These are phyloP conservation scores for Cettia cetti DNA, from an alignment of 2,113 vertebrate species.

Conservation along the genomic window DNA sequence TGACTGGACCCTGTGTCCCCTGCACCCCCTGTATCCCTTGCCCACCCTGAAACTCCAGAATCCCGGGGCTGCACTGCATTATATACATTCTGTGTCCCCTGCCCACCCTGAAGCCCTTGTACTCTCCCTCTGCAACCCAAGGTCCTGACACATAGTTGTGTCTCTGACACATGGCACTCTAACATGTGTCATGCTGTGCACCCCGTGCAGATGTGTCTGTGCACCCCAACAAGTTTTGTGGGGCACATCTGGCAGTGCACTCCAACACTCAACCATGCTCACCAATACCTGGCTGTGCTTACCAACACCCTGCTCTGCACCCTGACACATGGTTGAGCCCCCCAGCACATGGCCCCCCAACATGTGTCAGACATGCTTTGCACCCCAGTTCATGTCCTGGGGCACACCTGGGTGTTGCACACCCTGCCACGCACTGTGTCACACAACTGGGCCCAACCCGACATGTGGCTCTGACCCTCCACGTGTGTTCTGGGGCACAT, in stretches of 20 bases:
- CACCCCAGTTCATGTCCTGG: not conserved
- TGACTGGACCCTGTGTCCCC: not conserved
- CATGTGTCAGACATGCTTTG: not conserved
- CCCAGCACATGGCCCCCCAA: not conserved
- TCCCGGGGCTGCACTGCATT: accelerated
- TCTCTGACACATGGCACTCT: not conserved
- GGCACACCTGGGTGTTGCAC: not conserved
- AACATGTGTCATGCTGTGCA: no score
- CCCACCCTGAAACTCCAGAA: not conserved
- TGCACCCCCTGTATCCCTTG: not conserved
- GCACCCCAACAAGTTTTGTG: not conserved
- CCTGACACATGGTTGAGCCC: not conserved
- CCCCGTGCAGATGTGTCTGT: not conserved
- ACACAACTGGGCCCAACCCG: accelerated
- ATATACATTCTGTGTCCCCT: not conserved
- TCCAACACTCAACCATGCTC: not conserved
- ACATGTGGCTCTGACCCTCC: not conserved
- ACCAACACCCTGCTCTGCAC: not conserved
- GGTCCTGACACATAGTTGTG: not conserved
- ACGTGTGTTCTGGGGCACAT: accelerated
- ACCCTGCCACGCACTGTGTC: not conserved
- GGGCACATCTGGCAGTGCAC: not conserved
- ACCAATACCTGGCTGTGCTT: not conserved
- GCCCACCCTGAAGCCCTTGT: not conserved
- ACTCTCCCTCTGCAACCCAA: not conserved